phyloP scores from a whole-genome alignment of 2,113 vertebrate genomes.

The Actinemys pallida region DNA sequence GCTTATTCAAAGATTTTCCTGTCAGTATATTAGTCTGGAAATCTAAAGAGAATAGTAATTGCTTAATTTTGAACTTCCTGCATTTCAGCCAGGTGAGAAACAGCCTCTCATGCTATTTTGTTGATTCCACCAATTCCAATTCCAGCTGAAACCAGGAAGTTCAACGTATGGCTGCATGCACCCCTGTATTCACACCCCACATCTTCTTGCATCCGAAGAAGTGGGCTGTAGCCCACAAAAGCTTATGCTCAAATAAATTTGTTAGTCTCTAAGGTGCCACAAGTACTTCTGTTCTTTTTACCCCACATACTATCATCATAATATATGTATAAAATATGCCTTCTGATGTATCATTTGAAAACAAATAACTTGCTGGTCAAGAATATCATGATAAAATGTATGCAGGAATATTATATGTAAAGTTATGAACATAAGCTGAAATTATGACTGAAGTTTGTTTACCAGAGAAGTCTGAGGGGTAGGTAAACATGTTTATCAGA shows the following conservation, averaged over 20 bases:
- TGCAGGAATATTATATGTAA: not conserved
- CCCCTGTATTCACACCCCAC: not conserved
- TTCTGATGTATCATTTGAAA: not conserved
- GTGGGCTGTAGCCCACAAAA: too few species aligned
- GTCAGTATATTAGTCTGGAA: not conserved
- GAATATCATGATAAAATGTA: not conserved
- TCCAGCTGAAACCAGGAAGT: not conserved
- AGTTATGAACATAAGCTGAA: not conserved
- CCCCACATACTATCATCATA: not conserved
- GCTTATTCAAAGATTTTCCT: not conserved
- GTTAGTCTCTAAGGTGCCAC: too few species aligned
- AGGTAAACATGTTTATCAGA: not conserved
- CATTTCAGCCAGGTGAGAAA: not conserved
- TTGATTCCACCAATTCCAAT: conserved; percentile 29
- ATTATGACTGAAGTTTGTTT: not conserved
- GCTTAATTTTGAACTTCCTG: not conserved
- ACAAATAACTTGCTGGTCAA: not conserved
- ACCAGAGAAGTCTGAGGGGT: not conserved
- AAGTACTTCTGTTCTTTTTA: too few species aligned
- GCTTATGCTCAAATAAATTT: too few species aligned
- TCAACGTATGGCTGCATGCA: not conserved
- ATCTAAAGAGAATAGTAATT: not conserved
- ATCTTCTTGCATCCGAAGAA: too few species aligned
- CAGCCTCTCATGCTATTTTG: not conserved
- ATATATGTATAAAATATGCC: not conserved